These are phyloP conservation scores for Coranthus polyacanthus DNA, from an alignment of 2,797 vertebrate species.

Conservation along the genomic window DNA sequence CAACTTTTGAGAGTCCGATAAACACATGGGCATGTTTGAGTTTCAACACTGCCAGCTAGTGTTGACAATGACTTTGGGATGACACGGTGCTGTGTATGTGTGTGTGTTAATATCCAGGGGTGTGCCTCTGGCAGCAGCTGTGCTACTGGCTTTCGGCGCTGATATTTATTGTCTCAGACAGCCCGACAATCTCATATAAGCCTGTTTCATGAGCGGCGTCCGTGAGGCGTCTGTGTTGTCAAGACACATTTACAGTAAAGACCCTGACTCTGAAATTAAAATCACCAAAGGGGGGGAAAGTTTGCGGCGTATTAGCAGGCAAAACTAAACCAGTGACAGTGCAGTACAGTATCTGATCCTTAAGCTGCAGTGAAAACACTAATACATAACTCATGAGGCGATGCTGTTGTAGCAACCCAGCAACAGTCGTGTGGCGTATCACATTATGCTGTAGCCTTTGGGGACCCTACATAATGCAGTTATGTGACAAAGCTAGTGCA, in stretches of 20 bases:
- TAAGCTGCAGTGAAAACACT: slow-evolving; percentile 57
- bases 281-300: slow-evolving; percentile 54
- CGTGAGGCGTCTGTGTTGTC: slow-evolving; percentile 71
- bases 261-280: slow-evolving; percentile 60
- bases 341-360: slow-evolving; percentile 52
- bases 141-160: slow-evolving; percentile 58
- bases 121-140: slow-evolving; percentile 66
- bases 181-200: slow-evolving; percentile 68
- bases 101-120: slow-evolving; percentile 47
- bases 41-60: slow-evolving; percentile 43
- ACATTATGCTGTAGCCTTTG: slow-evolving; percentile 75
- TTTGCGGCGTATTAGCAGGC: slow-evolving; percentile 49
- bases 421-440: slow-evolving; percentile 55
- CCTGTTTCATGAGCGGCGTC: slow-evolving; percentile 53
- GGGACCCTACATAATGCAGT: slow-evolving; percentile 79
- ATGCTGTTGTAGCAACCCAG: slow-evolving; percentile 59
- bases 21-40: slow-evolving; percentile 32
- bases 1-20: slow-evolving; percentile 14
- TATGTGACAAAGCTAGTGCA: slow-evolving; percentile 76
- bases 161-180: slow-evolving; percentile 77
- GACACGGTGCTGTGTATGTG: slow-evolving; percentile 33
- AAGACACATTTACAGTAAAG: slow-evolving; percentile 69
- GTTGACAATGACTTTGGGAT: slow-evolving; percentile 66
- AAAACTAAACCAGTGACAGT: slow-evolving; percentile 40
- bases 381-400: slow-evolving; percentile 75